Evolutionary conservation across 2,888 invertebrate genomes (phyloP), one percentile per base, ranked within the genome.

Genomic region (Clostera curtula): DNA sequence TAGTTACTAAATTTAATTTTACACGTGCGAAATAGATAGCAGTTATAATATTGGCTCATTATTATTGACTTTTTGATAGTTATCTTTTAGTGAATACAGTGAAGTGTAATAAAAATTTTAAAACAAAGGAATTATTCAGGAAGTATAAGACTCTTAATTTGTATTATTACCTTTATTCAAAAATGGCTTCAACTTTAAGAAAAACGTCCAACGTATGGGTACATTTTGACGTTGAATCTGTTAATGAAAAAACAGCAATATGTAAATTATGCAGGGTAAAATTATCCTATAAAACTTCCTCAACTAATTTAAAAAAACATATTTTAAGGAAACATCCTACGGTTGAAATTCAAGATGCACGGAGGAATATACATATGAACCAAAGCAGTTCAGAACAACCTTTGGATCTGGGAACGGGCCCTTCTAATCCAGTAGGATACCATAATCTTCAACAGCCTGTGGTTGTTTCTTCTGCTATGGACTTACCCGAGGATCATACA

Each of bases 261-360:
- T 12, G 25, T 25, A 18, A 25, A 25, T 18, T 25, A 9, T 25
- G 25, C 25, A 25, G 12, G 12, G 17, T 25, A 1, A 25, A 24
- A 25, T 25, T 25, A 18, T 25, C 25, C 6, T 25, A 25, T 18
- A 25, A 12, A 25, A n/a, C n/a, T n/a, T n/a, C n/a, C n/a, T n/a
- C n/a, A n/a, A n/a, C n/a, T n/a, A n/a, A n/a, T n/a, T n/a, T n/a
- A 16, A 16, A 16, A 16, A 16, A 16, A 16, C 16, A 16, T 24
- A 24, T 17, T 24, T 24, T 24, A 24, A 24, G 24, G 12, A 24
- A 24, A 18, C 18, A 18, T 5, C 25, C 25, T 25, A 25, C 17
- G 25, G 17, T 18, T 25, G 18, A 25, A 25, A 18, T 25, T 25
- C 25, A 25, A 8, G 17, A 25, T 25, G 18, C 8, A 24, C 17